Percentiles rank a stretch among this genome's conserved stretches.
Evolutionary conservation across 2,113 vertebrate genomes (phyloP).

Genomic region (Natator depressus): DNA sequence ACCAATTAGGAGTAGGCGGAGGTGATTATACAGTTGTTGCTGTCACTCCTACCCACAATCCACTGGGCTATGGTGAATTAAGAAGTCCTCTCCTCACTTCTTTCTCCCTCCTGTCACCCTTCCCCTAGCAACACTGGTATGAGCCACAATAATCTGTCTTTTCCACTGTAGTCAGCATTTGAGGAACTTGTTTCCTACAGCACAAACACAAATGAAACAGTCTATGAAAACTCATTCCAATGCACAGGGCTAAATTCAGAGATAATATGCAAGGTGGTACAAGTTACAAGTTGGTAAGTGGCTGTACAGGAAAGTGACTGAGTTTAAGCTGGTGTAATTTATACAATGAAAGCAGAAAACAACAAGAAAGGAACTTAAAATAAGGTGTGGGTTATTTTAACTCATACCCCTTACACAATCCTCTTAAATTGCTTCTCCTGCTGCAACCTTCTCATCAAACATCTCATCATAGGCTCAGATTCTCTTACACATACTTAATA

Average conservation of each 20-base stretch:
- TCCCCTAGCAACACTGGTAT: not conserved
- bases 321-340: not conserved
- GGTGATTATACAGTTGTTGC: not conserved
- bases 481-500: not conserved
- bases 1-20: not conserved
- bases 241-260: not conserved
- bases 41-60: not conserved
- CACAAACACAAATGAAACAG: not conserved
- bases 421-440: not conserved
- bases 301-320: not conserved
- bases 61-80: not conserved
- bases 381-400: not conserved
- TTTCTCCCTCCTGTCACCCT: not conserved
- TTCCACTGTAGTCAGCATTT: not conserved
- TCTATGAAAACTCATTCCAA: not conserved
- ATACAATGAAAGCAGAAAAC: not conserved
- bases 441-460: not conserved
- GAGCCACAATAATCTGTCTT: not conserved
- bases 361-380: not conserved
- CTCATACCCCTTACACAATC: not conserved
- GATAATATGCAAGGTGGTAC: not conserved
- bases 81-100: not conserved
- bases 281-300: not conserved
- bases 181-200: not conserved
- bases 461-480: not conserved